These are phyloP conservation scores for Noctuana brunneofusca DNA, from an alignment of 2,888 invertebrate species.

Conservation along the genomic window DNA sequence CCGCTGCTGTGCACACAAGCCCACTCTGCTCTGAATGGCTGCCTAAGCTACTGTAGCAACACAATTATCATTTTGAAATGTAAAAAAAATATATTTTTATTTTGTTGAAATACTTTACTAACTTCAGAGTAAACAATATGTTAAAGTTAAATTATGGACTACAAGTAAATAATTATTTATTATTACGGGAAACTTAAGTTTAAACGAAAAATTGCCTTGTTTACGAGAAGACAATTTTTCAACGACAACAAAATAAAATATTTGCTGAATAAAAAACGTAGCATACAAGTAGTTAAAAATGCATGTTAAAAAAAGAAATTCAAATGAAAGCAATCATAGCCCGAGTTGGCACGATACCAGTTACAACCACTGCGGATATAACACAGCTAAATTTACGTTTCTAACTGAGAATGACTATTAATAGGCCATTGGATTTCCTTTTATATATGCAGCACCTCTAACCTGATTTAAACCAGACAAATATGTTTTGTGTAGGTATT, in stretches of 20 bases:
- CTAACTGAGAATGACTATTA: conserved; percentile 69
- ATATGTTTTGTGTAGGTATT: neutral
- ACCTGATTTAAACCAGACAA: conserved; percentile 2
- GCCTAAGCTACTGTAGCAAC: neutral
- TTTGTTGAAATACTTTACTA: too few species aligned
- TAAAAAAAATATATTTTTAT: too few species aligned
- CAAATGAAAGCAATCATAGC: conserved; percentile 71
- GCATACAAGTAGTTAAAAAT: conserved; percentile 32
- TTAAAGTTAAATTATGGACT: neutral
- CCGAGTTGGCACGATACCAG: conserved; percentile 73
- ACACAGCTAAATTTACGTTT: conserved; percentile 63
- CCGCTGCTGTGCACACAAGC: conserved; percentile 28
- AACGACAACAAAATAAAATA: neutral
- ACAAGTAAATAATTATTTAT: too few species aligned
- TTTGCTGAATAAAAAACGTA: neutral
- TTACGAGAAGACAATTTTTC: neutral
- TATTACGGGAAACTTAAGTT: too few species aligned
- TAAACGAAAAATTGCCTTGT: neutral
- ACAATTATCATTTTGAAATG: neutral
- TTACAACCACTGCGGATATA: conserved; percentile 61
- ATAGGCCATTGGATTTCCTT: conserved; percentile 59
- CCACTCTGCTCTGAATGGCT: neutral
- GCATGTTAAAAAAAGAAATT: conserved; percentile 51
- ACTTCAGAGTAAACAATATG: too few species aligned
- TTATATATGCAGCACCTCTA: conserved; percentile 48